Percentiles rank a stretch among this genome's conserved stretches.
These are phyloP conservation scores for Heliconius melpomene DNA, from an alignment of 1,140 invertebrate species.

Conservation along the genomic window DNA sequence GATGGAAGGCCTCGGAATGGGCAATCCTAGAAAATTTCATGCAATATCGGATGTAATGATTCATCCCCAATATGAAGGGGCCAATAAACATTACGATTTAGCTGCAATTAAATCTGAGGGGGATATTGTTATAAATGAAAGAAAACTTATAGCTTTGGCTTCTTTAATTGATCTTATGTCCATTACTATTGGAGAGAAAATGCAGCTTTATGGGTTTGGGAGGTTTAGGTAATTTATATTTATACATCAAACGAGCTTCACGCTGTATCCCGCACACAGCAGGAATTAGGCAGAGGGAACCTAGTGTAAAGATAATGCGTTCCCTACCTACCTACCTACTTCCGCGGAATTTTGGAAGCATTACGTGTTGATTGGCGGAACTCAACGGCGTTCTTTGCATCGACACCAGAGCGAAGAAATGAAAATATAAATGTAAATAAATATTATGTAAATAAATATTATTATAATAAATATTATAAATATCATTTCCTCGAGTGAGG, in stretches of 20 bases:
- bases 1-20: constrained; percentile 48
- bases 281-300: no score
- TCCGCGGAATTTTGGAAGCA: no score
- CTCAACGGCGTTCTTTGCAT: no score
- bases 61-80: constrained; percentile 60
- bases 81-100: constrained; percentile 54
- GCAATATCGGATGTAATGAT: constrained; percentile 53
- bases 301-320: no score
- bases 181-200: constrained; percentile 53
- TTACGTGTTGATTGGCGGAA: no score
- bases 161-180: constrained; percentile 53
- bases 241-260: neutral
- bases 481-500: no score
- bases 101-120: constrained; percentile 52
- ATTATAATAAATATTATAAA: no score
- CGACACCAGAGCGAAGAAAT: no score
- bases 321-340: no score
- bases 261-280: no score
- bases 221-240: constrained; percentile 52
- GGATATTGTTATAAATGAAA: constrained; percentile 24
- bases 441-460: no score
- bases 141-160: constrained; percentile 37
- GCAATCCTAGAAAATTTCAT: constrained; percentile 36
- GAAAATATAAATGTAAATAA: no score
- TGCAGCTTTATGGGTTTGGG: constrained; percentile 58